Conservation (phyloP, 2,888 invertebrate genomes). For the Azorinus chamasolen region DNA sequence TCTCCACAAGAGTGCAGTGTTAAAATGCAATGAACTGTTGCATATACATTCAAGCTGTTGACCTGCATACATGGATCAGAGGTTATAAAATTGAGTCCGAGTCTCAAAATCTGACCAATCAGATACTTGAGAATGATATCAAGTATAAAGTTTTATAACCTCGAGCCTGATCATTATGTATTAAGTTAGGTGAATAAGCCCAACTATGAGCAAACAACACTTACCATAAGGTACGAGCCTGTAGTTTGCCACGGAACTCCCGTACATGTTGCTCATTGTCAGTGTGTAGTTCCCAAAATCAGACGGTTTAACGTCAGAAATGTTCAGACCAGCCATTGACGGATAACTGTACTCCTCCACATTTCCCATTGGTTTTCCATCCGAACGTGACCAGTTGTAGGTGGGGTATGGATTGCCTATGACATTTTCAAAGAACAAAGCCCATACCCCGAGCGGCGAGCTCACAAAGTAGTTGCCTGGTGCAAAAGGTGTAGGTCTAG, state of each 20-base stretch:
- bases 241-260: conserved; percentile 17
- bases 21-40: no score
- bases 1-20: no score
- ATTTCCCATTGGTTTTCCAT: conserved; percentile 16
- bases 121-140: no score
- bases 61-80: no score
- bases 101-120: no score
- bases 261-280: conserved; percentile 43
- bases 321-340: not conserved
- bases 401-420: conserved; percentile 22
- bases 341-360: not conserved
- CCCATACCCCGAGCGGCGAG: not conserved
- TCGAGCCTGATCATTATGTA: no score
- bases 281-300: conserved; percentile 49
- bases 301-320: conserved; percentile 6
- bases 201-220: no score
- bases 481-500: conserved; percentile 20
- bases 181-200: no score
- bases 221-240: conserved; percentile 38
- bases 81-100: no score
- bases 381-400: conserved; percentile 36
- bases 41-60: no score
- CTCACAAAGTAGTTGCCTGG: not conserved
- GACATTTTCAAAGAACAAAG: conserved; percentile 11
- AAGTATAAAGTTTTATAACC: no score